Percentiles rank a stretch among this genome's conserved stretches.
Evolutionary conservation across 2,113 vertebrate species (phyloP).

Genomic region (Craseonycteris thonglongyai): DNA sequence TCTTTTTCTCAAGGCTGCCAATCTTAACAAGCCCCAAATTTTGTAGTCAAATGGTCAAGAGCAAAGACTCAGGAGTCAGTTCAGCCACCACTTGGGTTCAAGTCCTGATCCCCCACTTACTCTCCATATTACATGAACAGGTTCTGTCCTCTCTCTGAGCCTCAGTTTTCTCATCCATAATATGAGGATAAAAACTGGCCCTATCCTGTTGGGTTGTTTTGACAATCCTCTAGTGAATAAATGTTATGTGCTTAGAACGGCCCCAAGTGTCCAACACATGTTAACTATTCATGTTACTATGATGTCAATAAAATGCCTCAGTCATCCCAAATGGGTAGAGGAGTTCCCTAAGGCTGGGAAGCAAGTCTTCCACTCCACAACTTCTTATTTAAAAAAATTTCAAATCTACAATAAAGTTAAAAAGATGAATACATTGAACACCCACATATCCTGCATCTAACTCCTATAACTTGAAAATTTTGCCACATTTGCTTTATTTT

Average conservation of each 20-base stretch:
- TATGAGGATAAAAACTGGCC: neutral
- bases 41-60: neutral
- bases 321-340: neutral
- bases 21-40: neutral
- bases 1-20: neutral
- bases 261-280: neutral
- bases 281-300: constrained; percentile 19
- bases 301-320: neutral
- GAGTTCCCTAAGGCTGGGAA: neutral
- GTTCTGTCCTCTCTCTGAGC: neutral
- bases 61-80: neutral
- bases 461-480: neutral
- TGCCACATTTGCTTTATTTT: neutral
- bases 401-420: constrained; percentile 23
- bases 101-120: neutral
- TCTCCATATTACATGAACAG: neutral
- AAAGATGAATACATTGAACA: neutral
- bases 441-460: neutral
- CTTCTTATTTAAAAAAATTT: neutral
- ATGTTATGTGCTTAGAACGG: neutral
- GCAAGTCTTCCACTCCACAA: neutral
- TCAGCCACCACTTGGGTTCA: neutral
- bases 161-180: neutral
- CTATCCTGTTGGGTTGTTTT: neutral
- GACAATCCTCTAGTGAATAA: neutral